Conservation (phyloP, 2,113 vertebrate genomes). For the Herpetotheres cachinnans region DNA sequence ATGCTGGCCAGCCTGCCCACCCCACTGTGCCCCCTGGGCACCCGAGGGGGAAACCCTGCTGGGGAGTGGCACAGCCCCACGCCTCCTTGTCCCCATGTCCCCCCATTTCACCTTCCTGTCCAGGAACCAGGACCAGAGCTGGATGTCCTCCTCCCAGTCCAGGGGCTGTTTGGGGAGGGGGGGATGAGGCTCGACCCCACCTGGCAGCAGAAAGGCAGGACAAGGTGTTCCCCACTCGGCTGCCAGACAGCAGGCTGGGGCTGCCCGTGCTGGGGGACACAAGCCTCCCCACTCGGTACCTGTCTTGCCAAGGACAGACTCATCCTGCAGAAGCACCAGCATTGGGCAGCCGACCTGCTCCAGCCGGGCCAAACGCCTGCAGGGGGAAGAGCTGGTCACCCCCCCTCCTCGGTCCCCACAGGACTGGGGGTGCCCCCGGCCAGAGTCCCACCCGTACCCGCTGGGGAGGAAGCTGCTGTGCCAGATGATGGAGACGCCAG, state of each 20-base stretch:
- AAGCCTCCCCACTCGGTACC: background rate
- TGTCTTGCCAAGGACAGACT: slow-evolving; percentile 3
- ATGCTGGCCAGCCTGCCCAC: background rate
- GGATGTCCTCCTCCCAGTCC: slow-evolving; percentile 85
- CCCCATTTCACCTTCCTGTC: slow-evolving; percentile 82
- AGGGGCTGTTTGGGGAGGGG: slow-evolving; percentile 77
- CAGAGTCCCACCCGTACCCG: slow-evolving; percentile 68
- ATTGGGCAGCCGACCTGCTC: slow-evolving; percentile 82
- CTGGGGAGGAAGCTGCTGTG: slow-evolving; percentile 85
- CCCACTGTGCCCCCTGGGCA: background rate
- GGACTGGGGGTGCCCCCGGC: background rate
- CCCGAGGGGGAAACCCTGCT: background rate
- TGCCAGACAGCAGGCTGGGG: background rate
- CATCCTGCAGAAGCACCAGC: slow-evolving; percentile 72
- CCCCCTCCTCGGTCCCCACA: background rate
- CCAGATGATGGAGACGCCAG: slow-evolving; percentile 69
- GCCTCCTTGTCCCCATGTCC: background rate
- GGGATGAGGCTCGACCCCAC: slow-evolving; percentile 36
- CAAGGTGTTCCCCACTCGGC: background rate
- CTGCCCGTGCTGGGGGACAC: background rate
- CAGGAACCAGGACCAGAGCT: slow-evolving; percentile 83
- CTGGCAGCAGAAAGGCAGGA: slow-evolving; percentile 40
- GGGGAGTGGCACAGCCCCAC: background rate
- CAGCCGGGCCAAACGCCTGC: slow-evolving; percentile 82
- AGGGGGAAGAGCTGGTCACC: background rate